These are phyloP conservation scores for Onthophagus taurus DNA, from an alignment of 1,140 invertebrate genomes.

Conservation along the genomic window DNA sequence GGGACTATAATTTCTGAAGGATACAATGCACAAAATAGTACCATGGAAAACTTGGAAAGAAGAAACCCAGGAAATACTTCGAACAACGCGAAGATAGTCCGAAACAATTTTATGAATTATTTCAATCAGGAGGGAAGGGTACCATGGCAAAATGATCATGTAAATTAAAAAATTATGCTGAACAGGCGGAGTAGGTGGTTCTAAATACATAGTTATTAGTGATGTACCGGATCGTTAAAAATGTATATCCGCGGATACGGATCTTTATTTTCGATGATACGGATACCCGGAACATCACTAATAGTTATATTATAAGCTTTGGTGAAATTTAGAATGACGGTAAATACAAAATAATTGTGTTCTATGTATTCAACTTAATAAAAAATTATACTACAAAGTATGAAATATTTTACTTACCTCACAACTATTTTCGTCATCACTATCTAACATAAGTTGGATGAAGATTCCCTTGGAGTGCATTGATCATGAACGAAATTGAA, in stretches of 20 bases:
- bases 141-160: no score
- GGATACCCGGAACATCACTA: neutral
- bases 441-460: conserved; percentile 15
- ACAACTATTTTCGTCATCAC: conserved; percentile 13
- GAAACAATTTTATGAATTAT: no score
- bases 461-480: conserved; percentile 16
- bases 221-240: neutral
- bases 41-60: no score
- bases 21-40: conserved; percentile 10
- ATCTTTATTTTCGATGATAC: no score
- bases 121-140: no score
- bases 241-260: neutral
- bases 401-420: conserved; percentile 16
- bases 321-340: neutral
- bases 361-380: no score
- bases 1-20: conserved; percentile 19
- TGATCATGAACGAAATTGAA: conserved; percentile 28
- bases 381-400: conserved; percentile 12
- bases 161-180: conserved; percentile 4
- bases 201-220: neutral
- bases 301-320: neutral
- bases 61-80: conserved; percentile 17
- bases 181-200: neutral
- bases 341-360: neutral
- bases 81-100: conserved; percentile 19